Percentiles rank a stretch among this genome's conserved stretches.
Conservation (phyloP, 2,888 invertebrate genomes). For the Ophion ventricosus region DNA sequence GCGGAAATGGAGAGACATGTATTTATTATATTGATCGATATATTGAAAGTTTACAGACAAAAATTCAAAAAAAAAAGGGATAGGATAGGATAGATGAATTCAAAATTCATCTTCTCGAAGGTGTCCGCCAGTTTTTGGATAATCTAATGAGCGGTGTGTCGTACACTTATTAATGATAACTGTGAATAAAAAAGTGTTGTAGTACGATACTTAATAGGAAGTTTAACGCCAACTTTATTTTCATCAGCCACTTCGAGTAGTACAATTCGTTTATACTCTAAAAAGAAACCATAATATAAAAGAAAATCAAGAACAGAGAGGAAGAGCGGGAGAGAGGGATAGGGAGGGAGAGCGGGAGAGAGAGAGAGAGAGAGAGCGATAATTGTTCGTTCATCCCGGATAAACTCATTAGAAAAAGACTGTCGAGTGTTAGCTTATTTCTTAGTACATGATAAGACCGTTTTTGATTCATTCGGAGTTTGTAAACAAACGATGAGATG, state of each 20-base stretch:
- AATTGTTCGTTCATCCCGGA: conserved; percentile 40
- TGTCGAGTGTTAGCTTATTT: conserved; percentile 33
- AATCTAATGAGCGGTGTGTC: no score
- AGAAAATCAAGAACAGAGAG: conserved; percentile 3
- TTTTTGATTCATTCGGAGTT: conserved; percentile 59
- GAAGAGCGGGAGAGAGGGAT: conserved; percentile 24
- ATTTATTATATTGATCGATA: no score
- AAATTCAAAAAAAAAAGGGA: no score
- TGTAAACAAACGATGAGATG: conserved; percentile 34
- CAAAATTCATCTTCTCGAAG: no score
- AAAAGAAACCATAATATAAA: conserved; percentile 48
- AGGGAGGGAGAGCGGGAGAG: neutral
- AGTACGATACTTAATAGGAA: conserved; percentile 49
- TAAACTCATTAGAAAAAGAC: conserved; percentile 36
- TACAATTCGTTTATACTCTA: conserved; percentile 67
- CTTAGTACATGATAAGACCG: conserved; percentile 52
- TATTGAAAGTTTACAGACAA: no score
- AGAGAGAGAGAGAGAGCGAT: conserved; percentile 18
- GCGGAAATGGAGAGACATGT: no score
- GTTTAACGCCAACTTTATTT: conserved; percentile 70
- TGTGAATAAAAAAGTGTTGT: neutral
- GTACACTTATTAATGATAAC: neutral
- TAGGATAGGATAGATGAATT: no score
- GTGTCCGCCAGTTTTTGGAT: no score
- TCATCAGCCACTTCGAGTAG: conserved; percentile 67